These are phyloP conservation scores for Sepiola atlantica DNA, from an alignment of 2,888 invertebrate genomes.

Conservation along the genomic window DNA sequence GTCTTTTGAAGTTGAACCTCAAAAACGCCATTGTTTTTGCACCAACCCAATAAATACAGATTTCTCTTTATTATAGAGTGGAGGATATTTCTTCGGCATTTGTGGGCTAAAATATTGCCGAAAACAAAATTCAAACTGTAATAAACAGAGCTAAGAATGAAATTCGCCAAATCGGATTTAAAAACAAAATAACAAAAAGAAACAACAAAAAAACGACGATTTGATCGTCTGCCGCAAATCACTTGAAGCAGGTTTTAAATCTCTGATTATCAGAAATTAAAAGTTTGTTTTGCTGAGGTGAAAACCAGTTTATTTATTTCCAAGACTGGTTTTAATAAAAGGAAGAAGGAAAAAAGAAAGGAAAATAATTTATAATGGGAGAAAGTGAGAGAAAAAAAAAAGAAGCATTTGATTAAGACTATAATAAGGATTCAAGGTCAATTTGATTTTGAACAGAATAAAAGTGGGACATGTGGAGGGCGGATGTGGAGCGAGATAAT, in stretches of 20 bases:
- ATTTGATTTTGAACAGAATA: neutral
- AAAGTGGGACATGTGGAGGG: neutral
- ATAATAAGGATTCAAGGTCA: neutral
- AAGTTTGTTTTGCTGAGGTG: neutral
- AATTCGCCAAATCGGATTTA: neutral
- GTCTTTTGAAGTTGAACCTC: too few relatives aligned
- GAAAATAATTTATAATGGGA: neutral
- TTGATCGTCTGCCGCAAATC: too few relatives aligned
- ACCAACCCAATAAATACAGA: too few relatives aligned
- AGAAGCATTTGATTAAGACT: neutral
- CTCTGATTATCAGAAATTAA: neutral
- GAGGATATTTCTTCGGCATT: too few relatives aligned
- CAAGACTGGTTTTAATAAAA: neutral
- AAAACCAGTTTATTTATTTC: neutral
- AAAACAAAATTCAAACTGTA: too few relatives aligned
- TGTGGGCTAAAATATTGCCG: too few relatives aligned
- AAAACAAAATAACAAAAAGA: too few relatives aligned
- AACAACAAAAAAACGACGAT: too few relatives aligned
- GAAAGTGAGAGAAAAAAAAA: neutral
- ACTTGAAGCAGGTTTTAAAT: neutral
- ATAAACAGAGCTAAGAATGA: neutral
- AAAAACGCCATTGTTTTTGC: too few relatives aligned
- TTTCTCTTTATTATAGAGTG: too few relatives aligned
- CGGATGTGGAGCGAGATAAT: neutral
- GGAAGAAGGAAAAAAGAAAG: neutral